Percentiles rank a stretch among this genome's conserved stretches.
These are phyloP conservation scores for Sebastiscus albofasciatus DNA, from an alignment of 2,797 vertebrate genomes.

Conservation along the genomic window DNA sequence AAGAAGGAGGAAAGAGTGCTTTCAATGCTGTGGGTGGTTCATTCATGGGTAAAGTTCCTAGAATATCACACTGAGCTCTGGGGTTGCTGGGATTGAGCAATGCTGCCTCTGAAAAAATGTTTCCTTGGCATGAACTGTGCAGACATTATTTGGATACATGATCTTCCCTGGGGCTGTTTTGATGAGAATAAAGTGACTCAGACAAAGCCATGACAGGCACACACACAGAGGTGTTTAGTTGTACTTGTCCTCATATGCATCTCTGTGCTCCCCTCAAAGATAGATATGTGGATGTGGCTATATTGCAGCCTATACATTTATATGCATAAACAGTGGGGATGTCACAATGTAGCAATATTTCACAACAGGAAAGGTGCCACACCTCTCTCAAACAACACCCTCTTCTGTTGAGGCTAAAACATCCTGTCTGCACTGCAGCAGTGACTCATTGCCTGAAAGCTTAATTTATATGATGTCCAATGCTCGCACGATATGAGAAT, in stretches of 20 bases:
- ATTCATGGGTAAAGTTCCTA: slow-evolving; percentile 59
- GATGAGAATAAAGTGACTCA: background rate
- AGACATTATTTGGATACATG: background rate
- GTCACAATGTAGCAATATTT: background rate
- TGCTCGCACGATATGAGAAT: background rate
- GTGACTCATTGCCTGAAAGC: slow-evolving; percentile 1
- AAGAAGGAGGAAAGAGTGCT: background rate
- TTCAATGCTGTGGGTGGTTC: slow-evolving; percentile 37
- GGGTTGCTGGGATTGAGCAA: slow-evolving; percentile 42
- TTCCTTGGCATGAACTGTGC: background rate
- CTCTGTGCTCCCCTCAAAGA: background rate
- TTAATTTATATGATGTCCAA: background rate
- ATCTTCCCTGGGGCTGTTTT: slow-evolving; percentile 14
- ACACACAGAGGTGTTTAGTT: background rate
- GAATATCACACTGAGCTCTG: slow-evolving; percentile 55
- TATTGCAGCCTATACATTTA: background rate
- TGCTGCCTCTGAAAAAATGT: background rate
- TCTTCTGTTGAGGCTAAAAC: background rate
- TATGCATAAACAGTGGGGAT: background rate
- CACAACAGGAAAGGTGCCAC: background rate
- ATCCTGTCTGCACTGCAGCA: background rate
- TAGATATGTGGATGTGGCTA: background rate
- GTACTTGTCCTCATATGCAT: background rate
- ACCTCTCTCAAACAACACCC: background rate
- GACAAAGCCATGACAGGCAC: no score